Evolutionary conservation across 2,888 invertebrate genomes (phyloP), one percentile per base, ranked within the genome.

Genomic region (Chymomyza amoena): DNA sequence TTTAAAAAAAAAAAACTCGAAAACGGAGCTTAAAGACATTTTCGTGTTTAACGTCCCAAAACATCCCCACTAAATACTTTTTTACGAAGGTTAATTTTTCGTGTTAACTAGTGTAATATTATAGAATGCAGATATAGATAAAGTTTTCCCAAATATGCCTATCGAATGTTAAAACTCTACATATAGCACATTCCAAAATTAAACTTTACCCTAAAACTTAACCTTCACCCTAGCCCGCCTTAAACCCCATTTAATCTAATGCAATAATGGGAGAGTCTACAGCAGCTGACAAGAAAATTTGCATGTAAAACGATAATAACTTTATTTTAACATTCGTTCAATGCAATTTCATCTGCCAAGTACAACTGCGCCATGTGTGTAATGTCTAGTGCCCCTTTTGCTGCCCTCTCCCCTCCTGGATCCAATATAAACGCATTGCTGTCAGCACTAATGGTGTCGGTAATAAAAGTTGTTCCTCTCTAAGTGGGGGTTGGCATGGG

Each of bases 301-400:
- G 76, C 70, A 76, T 76, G 66, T 45, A 50, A n/a, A 15, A 54
- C 45, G 56, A 57, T 76, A 69, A 39, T 72, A 69, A 20, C 60
- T 7, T 25, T 52, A 16, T 36, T 32, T 64, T 69, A 69, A 69
- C 69, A 65, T 16, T 32, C 57, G 65, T 65, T 64, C 62, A 51
- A 69, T 64, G 51, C 59, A 68, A 66, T 69, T 64, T 68, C 68
- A 70, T 45, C 50, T 45, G 1, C 56, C 25, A n/a, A 3, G 4
- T 25, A 45, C 13, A 45, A 45, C 39, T 45, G 3, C 39, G 39
- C 15, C 59, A n/a, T 25, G 25, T 59, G n/a, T 28, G 59, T 59
- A 59, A 36, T 10, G 13, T 9, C 13, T 4, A 59, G 32, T n/a
- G 6, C 32, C 32, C 25, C 13, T 20, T n/a, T 15, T 50, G 18